Percentiles rank a stretch among this genome's conserved stretches.
These are phyloP conservation scores for Eupleurogrammus muticus DNA, from an alignment of 2,797 vertebrate genomes.

Conservation along the genomic window DNA sequence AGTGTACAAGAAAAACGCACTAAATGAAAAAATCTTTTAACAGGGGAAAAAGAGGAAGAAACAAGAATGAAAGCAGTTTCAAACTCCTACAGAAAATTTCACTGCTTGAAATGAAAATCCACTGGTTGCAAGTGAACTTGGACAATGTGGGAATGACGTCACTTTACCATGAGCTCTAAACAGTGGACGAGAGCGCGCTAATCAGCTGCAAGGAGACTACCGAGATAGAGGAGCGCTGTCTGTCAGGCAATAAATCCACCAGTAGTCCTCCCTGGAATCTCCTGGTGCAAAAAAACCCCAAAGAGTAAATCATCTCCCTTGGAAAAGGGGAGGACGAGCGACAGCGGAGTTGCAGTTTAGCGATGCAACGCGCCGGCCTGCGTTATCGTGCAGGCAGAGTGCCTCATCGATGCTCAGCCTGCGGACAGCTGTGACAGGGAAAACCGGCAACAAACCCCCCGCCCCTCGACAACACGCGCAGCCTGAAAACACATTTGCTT, in stretches of 20 bases:
- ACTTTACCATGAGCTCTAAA: constrained; percentile 1
- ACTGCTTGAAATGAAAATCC: neutral
- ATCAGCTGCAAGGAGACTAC: constrained; percentile 14
- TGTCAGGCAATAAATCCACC: constrained; percentile 24
- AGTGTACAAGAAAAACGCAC: too few species aligned
- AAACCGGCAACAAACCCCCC: constrained; percentile 1
- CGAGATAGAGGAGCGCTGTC: constrained; percentile 3
- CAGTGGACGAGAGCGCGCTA: constrained; percentile 13
- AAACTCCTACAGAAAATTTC: neutral
- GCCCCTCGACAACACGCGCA: constrained; percentile 15
- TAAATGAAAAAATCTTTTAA: too few species aligned
- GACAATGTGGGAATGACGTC: neutral
- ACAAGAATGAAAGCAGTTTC: too few species aligned
- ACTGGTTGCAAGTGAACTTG: neutral
- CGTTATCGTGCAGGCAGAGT: constrained; percentile 28
- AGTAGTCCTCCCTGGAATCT: constrained; percentile 25
- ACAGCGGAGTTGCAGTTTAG: constrained; percentile 30
- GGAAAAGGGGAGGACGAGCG: constrained; percentile 23
- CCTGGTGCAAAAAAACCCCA: constrained; percentile 15
- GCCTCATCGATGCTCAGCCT: constrained; percentile 15
- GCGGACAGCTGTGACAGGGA: constrained; percentile 14
- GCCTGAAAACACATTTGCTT: constrained; percentile 22
- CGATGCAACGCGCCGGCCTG: constrained; percentile 24
- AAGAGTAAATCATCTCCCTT: constrained; percentile 36
- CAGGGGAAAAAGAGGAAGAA: too few species aligned